Evolutionary conservation across 2,797 vertebrate species (phyloP).

Genomic region (Percopsis omiscomaycus): DNA sequence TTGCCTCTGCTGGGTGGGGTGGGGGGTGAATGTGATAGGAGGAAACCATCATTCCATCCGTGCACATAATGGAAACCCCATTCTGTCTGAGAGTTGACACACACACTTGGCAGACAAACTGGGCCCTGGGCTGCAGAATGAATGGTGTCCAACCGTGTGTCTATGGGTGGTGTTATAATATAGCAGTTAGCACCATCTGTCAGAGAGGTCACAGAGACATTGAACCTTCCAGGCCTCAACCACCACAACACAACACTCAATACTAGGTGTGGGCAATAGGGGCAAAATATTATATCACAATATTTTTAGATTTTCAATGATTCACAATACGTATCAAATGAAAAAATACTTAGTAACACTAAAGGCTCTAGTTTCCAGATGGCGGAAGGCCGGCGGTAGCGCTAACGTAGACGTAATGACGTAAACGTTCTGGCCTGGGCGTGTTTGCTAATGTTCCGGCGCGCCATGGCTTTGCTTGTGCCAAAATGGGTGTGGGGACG

Average conservation of each 20-base stretch:
- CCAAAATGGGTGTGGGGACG: too few relatives aligned
- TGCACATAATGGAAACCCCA: conserved; percentile 29
- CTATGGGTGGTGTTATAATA: conserved; percentile 29
- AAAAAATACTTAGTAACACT: too few relatives aligned
- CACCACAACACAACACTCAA: not conserved
- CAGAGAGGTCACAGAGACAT: conserved; percentile 15
- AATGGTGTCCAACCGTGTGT: conserved; percentile 27
- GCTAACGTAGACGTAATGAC: too few relatives aligned
- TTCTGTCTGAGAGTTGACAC: conserved; percentile 17
- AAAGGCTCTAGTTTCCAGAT: too few relatives aligned
- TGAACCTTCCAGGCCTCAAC: conserved; percentile 31
- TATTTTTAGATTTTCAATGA: too few relatives aligned
- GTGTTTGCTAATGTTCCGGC: too few relatives aligned
- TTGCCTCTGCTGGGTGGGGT: conserved; percentile 4
- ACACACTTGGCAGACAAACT: conserved; percentile 12
- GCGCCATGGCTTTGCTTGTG: too few relatives aligned
- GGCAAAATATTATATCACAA: too few relatives aligned
- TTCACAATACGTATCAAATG: too few relatives aligned
- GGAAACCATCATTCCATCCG: conserved; percentile 2
- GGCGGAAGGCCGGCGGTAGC: too few relatives aligned
- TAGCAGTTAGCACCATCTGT: conserved; percentile 43
- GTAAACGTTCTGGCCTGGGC: too few relatives aligned
- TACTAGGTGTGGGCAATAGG: too few relatives aligned
- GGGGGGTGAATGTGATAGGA: conserved; percentile 25
- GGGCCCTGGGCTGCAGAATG: conserved; percentile 5